Base-by-base conservation (phyloP, 2,797 vertebrate species). In the Agapornis canus region DNA sequence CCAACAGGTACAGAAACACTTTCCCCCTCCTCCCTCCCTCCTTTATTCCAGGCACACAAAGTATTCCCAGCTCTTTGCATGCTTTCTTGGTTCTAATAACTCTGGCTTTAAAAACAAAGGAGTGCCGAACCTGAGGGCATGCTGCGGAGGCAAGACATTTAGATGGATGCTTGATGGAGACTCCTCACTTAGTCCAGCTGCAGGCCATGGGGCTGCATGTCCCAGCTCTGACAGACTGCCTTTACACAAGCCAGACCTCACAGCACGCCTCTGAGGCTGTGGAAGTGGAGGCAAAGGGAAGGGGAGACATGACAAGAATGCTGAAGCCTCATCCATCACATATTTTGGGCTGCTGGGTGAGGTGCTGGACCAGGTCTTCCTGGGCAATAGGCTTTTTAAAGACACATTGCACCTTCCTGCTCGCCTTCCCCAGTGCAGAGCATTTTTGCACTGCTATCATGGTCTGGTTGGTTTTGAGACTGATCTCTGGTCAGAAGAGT, bases 241-340 rank as follows among this genome's bases (percentile, higher is more conserved):
- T 92, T 92, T 95, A 97, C 97, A 98, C 95, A 98, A 98, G 96
- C 93, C 98, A 98, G 98, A 98, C 98, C 98, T 98, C 98, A 98
- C 98, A 98, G 96, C 97, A 92, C 85, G 97, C 85, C 97, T 91
- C 88, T 6, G 13, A 91, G 93, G 69, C 90, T 48, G 80, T 86
- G 65, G 60, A 94, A 90, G 39, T 39, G 49, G 89, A 57, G 69
- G 83, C 76, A 89, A 90, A 37, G 37, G 86, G 92, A 92, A 84
- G 86, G 72, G 77, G 82, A 96, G 94, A 93, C 96, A 95, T 20
- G 26, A 95, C 94, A 95, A 95, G 95, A 96, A 96, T 96, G 95
- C 88, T 5, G 11, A 94, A 91, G 90, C 49, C 92, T 96, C 97
- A 97, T 97, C 96, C 94, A 94, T 98, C 97, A 98, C 56, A 96